Evolutionary conservation across 1,140 invertebrate genomes (phyloP).

Genomic region (Pseudachorutes palmiensis): DNA sequence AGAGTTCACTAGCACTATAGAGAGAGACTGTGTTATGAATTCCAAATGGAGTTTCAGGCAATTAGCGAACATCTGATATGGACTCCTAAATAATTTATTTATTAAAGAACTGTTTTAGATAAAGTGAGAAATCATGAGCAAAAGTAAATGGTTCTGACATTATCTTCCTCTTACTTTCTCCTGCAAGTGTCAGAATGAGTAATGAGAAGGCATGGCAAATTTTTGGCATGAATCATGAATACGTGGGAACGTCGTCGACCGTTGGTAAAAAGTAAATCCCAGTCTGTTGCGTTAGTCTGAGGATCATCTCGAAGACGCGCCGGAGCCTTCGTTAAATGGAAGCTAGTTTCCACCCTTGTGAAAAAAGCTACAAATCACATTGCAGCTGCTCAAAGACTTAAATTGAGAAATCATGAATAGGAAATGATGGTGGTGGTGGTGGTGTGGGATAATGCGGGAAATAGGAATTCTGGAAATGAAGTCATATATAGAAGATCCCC

Average conservation of each 20-base stretch:
- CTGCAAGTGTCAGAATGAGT: neutral
- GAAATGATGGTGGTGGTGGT: slow-evolving; percentile 20
- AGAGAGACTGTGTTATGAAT: no score
- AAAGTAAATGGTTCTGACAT: slow-evolving; percentile 7
- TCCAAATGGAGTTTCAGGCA: no score
- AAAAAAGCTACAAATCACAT: slow-evolving; percentile 25
- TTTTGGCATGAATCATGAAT: slow-evolving; percentile 6
- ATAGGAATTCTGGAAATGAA: slow-evolving; percentile 8
- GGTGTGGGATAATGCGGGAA: slow-evolving; percentile 4
- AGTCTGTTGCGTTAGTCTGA: neutral
- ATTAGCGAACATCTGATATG: no score
- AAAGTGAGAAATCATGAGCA: slow-evolving; percentile 2
- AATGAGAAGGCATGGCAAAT: neutral
- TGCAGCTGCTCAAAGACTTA: slow-evolving; percentile 19
- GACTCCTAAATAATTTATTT: neutral
- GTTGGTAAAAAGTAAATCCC: no score
- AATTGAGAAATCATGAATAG: slow-evolving; percentile 34
- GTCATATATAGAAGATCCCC: slow-evolving; percentile 8
- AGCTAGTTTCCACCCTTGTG: neutral
- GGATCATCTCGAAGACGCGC: no score
- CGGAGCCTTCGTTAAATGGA: neutral
- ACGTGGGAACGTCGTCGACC: no score
- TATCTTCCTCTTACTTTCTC: neutral
- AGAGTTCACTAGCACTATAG: no score
- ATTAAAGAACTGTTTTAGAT: neutral